phyloP scores from a whole-genome alignment of 1,140 invertebrate species.

The Cotesia chilonis region DNA sequence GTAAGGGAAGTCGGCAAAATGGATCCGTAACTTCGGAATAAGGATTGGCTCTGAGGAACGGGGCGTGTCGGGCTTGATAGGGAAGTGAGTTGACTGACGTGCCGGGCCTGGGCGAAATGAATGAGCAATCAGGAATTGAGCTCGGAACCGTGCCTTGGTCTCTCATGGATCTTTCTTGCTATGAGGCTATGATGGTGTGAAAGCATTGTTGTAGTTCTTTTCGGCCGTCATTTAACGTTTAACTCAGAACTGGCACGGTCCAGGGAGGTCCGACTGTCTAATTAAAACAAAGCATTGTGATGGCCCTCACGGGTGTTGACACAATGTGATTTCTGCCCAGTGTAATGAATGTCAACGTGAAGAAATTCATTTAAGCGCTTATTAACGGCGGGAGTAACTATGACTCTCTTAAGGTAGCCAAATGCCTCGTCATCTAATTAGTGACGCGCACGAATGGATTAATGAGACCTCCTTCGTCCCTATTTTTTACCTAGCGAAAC shows the following conservation, averaged over 20 bases:
- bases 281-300: constrained; percentile 90
- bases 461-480: constrained; percentile 42
- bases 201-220: no score
- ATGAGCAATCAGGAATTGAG: constrained; percentile 39
- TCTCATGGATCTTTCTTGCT: no score
- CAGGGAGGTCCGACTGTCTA: constrained; percentile 81
- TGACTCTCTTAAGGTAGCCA: constrained; percentile 60
- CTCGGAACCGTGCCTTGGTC: constrained; percentile 46
- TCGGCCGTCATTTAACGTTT: constrained; percentile 69
- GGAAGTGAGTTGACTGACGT: constrained; percentile 57
- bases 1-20: constrained; percentile 87
- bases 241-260: constrained; percentile 83
- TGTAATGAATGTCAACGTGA: constrained; percentile 78
- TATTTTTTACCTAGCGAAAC: constrained; percentile 18
- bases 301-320: constrained; percentile 66
- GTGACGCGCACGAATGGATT: constrained; percentile 59
- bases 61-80: constrained; percentile 71
- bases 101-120: constrained; percentile 57
- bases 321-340: constrained; percentile 81
- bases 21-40: constrained; percentile 84
- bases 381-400: not conserved
- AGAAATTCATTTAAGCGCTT: constrained; percentile 36
- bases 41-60: constrained; percentile 81
- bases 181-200: no score
- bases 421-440: constrained; percentile 63